phyloP scores from a whole-genome alignment of 2,888 invertebrate species.

The Alitta virens region DNA sequence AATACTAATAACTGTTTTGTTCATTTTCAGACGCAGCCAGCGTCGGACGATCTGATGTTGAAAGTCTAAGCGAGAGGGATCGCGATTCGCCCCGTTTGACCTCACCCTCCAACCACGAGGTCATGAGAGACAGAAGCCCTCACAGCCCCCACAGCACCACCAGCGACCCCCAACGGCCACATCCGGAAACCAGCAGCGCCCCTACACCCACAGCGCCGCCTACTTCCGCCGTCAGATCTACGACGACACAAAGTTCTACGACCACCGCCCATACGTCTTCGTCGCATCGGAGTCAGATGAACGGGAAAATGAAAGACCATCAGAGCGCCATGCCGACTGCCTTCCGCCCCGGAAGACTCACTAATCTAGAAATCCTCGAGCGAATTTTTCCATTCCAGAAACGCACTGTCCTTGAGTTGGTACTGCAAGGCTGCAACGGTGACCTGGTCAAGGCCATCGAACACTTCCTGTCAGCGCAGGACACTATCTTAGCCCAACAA shows the following conservation, averaged over 20 bases:
- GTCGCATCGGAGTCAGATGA: neutral
- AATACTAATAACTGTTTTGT: neutral
- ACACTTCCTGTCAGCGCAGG: conserved; percentile 66
- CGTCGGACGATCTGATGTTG: conserved; percentile 3
- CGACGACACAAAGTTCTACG: neutral
- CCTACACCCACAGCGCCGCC: neutral
- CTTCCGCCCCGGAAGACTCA: conserved; percentile 60
- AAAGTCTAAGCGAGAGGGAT: conserved; percentile 8
- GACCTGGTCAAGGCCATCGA: conserved; percentile 87
- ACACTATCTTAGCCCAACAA: conserved; percentile 46
- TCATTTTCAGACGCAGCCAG: conserved; percentile 5
- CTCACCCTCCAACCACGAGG: no score
- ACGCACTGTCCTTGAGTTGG: conserved; percentile 84
- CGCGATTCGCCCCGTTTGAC: neutral
- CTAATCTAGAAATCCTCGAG: conserved; percentile 72
- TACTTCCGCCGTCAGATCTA: neutral
- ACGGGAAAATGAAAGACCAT: conserved; percentile 1
- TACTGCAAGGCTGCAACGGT: conserved; percentile 87
- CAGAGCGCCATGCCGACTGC: conserved; percentile 35
- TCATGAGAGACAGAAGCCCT: no score
- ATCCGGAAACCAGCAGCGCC: neutral
- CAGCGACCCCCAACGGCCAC: neutral
- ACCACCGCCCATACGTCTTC: neutral
- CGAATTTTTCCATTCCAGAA: conserved; percentile 83
- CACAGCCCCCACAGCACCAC: neutral